phyloP scores from a whole-genome alignment of 2,113 vertebrate genomes.

The Hymenochirus boettgeri region DNA sequence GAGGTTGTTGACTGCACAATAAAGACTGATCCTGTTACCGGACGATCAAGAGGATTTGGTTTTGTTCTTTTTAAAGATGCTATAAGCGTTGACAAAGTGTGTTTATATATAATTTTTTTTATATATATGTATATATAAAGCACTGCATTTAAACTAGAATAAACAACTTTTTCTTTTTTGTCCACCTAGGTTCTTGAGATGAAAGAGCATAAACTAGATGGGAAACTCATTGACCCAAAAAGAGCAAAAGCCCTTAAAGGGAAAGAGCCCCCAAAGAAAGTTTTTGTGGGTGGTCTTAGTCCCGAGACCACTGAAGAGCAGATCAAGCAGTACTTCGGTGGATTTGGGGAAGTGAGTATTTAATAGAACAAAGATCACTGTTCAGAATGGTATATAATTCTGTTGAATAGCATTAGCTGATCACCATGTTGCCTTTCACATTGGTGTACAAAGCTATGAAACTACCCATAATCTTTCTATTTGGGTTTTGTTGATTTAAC shows the following conservation, averaged over 20 bases:
- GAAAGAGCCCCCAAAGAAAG: conserved; percentile 82
- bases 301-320: conserved; percentile 83
- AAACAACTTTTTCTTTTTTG: too few relatives aligned
- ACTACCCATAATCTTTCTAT: too few relatives aligned
- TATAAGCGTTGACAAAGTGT: conserved; percentile 79
- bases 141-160: too few relatives aligned
- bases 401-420: too few relatives aligned
- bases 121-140: too few relatives aligned
- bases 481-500: too few relatives aligned
- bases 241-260: conserved; percentile 82
- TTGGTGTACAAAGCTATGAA: too few relatives aligned
- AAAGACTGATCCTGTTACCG: conserved; percentile 82
- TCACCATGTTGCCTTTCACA: too few relatives aligned
- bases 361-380: too few relatives aligned
- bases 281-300: conserved; percentile 83
- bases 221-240: conserved; percentile 83
- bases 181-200: conserved; percentile 78
- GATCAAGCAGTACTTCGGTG: conserved; percentile 82
- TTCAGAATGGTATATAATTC: too few relatives aligned
- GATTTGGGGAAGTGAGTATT: conserved; percentile 70
- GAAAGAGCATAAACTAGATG: conserved; percentile 84
- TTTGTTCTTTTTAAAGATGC: conserved; percentile 86
- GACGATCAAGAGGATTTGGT: conserved; percentile 79
- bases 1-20: conserved; percentile 87
- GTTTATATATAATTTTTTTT: background rate